These are phyloP conservation scores for Myotis planiceps DNA, from an alignment of 2,797 vertebrate species.

Conservation along the genomic window DNA sequence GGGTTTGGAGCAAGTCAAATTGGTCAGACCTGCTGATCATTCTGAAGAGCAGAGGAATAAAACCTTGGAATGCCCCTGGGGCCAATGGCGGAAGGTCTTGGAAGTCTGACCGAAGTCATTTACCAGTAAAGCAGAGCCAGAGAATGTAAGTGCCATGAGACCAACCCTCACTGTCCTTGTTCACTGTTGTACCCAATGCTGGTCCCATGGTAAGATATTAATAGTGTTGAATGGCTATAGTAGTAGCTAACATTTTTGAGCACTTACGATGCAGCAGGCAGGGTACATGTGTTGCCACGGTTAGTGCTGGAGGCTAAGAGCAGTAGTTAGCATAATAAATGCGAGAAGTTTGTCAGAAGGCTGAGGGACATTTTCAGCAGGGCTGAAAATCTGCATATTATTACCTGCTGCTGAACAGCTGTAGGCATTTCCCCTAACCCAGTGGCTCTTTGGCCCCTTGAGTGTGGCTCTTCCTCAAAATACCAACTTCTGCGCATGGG, in stretches of 20 bases:
- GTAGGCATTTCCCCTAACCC: no score
- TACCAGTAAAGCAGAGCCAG: neutral
- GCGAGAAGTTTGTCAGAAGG: no score
- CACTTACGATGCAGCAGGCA: neutral
- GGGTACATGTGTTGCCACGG: no score
- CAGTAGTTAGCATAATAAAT: no score
- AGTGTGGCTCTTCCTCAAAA: no score
- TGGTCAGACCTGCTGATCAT: neutral
- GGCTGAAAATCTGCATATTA: no score
- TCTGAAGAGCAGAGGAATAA: neutral
- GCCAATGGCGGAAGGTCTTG: neutral
- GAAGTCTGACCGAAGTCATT: neutral
- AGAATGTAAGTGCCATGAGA: neutral
- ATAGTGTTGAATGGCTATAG: neutral
- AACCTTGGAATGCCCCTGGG: neutral
- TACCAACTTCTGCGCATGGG: no score
- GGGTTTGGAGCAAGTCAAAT: neutral
- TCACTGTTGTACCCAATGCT: neutral
- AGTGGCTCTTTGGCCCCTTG: no score
- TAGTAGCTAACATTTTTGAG: neutral
- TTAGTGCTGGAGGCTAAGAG: no score
- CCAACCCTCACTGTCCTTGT: neutral
- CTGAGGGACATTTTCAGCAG: no score
- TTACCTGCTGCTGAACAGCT: no score
- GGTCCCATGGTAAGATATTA: neutral